Evolutionary conservation across 2,113 vertebrate genomes (phyloP).

Genomic region (Callopanchax toddi): DNA sequence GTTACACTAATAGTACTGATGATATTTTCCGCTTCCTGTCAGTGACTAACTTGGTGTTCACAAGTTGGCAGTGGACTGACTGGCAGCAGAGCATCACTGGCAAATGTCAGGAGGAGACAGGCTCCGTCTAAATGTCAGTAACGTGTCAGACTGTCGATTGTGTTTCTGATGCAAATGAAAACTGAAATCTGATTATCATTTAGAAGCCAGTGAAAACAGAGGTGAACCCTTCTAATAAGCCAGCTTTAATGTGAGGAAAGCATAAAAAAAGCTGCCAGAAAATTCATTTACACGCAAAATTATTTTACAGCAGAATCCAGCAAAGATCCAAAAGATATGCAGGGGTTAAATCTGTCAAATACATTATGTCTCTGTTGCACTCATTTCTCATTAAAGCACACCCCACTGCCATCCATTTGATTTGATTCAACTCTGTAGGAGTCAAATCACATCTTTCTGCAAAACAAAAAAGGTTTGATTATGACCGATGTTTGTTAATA

Average conservation of each 20-base stretch:
- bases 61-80: conserved; percentile 31
- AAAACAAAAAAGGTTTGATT: too few species aligned
- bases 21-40: conserved; percentile 10
- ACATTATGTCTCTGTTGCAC: too few species aligned
- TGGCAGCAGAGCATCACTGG: conserved; percentile 23
- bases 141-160: conserved; percentile 30
- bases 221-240: not conserved
- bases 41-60: conserved; percentile 38
- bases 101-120: conserved; percentile 62
- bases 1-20: not conserved
- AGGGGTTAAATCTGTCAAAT: too few species aligned
- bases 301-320: too few species aligned
- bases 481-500: too few species aligned
- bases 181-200: conserved; percentile 14
- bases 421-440: too few species aligned
- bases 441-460: too few species aligned
- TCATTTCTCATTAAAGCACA: too few species aligned
- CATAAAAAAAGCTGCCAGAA: not conserved
- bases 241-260: not conserved
- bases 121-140: conserved; percentile 47
- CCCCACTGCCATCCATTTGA: too few species aligned
- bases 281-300: too few species aligned
- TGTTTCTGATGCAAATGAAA: conserved; percentile 39
- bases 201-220: conserved; percentile 14
- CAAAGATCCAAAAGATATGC: too few species aligned